Base-by-base conservation (phyloP, 2,888 invertebrate genomes). In the Parnassius orleans region DNA sequence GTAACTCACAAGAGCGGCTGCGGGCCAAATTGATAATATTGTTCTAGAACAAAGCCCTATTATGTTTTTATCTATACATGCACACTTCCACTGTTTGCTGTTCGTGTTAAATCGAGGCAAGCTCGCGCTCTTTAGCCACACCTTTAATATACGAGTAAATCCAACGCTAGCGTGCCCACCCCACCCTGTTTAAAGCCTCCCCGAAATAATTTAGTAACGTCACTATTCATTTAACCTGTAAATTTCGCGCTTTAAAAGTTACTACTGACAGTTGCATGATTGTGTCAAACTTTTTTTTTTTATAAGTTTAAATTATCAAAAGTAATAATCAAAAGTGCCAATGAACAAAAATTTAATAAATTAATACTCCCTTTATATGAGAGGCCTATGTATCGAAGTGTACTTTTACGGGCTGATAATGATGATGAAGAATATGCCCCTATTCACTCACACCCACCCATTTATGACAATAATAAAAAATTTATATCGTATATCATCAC, bases 21-120 rank as follows among this genome's bases (percentile, higher is more conserved):
- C 47, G 53, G 63, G 63, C 63, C 14, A 66, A 63, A 61, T 63
- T 63, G 61, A 61, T 63, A 61, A 61, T 56, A 66, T 66, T 66
- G 63, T 66, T 64, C 61, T 61, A 48, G 61, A 66, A 66, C 63
- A 66, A 66, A 66, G 63, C 63, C 51, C 63, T 66, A 66, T 66
- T 64, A 66, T 61, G 61, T 66, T 53, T 60, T 61, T 63, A 63
- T 63, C 63, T 63, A 56, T 47, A 58, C 61, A 56, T 60, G 60
- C 56, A 63, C 56, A 60, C 60, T 63, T 48, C 63, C 55, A 63
- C 41, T 56, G 63, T 63, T 62, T 63, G 63, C 59, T 59, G 63
- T 63, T 60, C 63, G 60, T 60, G 63, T 60, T 63, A 60, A 63
- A 61, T 42, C 61, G 61, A 43, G 54, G 50, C 54, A 54, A 42